Base-by-base conservation (phyloP, 2,888 invertebrate species). In the Macaria liturata region DNA sequence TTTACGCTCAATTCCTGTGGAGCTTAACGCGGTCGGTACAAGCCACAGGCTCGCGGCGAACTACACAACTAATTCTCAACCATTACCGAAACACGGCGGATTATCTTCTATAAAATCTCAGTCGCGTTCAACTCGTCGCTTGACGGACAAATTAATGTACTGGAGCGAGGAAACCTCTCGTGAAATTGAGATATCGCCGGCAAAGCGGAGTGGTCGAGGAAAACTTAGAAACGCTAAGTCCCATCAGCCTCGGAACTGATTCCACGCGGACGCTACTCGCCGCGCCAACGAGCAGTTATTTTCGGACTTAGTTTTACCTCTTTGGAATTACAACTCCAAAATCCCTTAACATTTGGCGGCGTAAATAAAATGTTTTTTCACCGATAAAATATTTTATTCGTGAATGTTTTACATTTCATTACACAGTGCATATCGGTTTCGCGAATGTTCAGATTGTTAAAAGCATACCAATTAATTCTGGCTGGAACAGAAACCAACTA, bases 161-260 rank as follows among this genome's bases (percentile, higher is more conserved):
- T 70, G 71, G 75, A 81, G 80, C 83, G 79, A 31, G 71, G 84
- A 88, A 87, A 74, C 83, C 85, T 71, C 70, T 81, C 77, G 72
- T 76, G 76, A 80, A 87, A 84, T 84, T 79, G 84, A 85, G 84
- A 85, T 88, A 84, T 84, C 81, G 80, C 77, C 65, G 71, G 70
- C 72, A 72, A 74, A 80, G 78, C 78, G 74, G 77, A 84, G 79
- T 80, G 76, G 77, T 78, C 80, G 75, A 77, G 79, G 91, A 91
- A 90, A 88, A 84, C 90, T 83, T 91, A 90, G 81, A 78, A 91
- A 88, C 79, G 89, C 85, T 88, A 88, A 88, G 85, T 83, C 81
- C 78, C 72, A 81, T 80, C 76, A 78, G 79, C 78, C 78, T 74
- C 62, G 56, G 69, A 62, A 64, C 65, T 76, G 79, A 81, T 81